Conservation (phyloP, 2,797 vertebrate genomes). For the Euthynnus affinis region DNA sequence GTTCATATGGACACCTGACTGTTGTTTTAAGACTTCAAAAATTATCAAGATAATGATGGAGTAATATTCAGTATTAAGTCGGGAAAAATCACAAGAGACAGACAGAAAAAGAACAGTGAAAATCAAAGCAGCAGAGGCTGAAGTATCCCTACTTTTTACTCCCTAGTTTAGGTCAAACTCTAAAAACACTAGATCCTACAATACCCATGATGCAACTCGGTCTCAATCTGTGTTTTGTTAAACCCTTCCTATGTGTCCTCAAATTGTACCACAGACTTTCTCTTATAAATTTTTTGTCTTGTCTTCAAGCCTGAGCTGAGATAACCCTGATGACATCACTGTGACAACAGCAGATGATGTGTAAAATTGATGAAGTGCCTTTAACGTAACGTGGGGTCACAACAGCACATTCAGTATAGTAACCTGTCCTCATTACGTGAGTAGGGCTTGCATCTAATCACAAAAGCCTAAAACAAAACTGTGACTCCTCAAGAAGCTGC, state of each 20-base stretch:
- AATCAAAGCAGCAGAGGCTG: too few relatives aligned
- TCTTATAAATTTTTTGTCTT: not conserved
- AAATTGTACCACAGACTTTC: not conserved
- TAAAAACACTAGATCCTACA: not conserved
- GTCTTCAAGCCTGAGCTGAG: not conserved
- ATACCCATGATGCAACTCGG: not conserved
- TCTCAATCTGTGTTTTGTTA: not conserved
- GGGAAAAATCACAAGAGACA: not conserved
- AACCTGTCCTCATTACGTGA: slow-evolving; percentile 5
- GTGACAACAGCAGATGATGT: slow-evolving; percentile 3
- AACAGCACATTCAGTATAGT: not conserved
- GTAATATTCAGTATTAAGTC: not conserved
- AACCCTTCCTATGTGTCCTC: not conserved
- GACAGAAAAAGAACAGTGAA: not conserved
- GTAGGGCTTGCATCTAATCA: slow-evolving; percentile 61
- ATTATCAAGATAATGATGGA: too few relatives aligned
- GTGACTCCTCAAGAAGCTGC: not conserved
- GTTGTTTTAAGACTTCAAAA: too few relatives aligned
- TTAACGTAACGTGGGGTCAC: slow-evolving; percentile 3
- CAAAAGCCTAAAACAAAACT: slow-evolving; percentile 35
- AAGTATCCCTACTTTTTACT: too few relatives aligned
- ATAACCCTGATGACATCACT: not conserved
- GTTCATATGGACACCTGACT: too few relatives aligned
- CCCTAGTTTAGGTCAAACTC: not conserved
- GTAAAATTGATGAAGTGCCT: not conserved